These are phyloP conservation scores for Myripristis jacobus DNA, from an alignment of 2,797 vertebrate species.

Conservation along the genomic window DNA sequence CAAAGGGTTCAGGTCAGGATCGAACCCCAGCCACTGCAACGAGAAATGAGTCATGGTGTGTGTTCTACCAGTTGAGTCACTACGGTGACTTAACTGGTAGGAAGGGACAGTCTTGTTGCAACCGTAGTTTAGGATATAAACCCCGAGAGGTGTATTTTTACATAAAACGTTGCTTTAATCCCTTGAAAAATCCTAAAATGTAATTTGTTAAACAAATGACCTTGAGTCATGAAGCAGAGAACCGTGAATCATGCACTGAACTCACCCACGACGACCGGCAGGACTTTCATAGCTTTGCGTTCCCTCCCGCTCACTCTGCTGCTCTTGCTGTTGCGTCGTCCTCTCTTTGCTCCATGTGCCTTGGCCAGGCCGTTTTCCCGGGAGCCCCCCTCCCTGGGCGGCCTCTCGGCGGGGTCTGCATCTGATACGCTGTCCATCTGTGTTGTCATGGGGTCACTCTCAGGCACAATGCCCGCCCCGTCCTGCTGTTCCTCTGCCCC, in stretches of 20 bases:
- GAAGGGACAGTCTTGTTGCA: too few relatives aligned
- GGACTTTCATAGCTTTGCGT: conserved; percentile 85
- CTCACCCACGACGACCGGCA: conserved; percentile 83
- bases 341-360: conserved; percentile 29
- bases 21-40: too few relatives aligned
- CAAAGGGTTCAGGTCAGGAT: too few relatives aligned
- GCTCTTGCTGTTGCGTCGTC: conserved; percentile 73
- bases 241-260: neutral
- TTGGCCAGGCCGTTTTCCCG: conserved; percentile 63
- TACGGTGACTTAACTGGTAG: too few relatives aligned
- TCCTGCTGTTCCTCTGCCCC: conserved; percentile 31
- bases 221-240: neutral
- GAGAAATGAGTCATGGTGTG: too few relatives aligned
- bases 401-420: conserved; percentile 59
- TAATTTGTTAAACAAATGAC: neutral
- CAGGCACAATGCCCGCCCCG: neutral
- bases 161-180: too few relatives aligned
- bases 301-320: conserved; percentile 82
- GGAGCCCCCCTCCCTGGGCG: conserved; percentile 24
- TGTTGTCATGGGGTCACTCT: conserved; percentile 73
- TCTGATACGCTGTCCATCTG: conserved; percentile 80
- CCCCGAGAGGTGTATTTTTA: too few relatives aligned
- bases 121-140: too few relatives aligned
- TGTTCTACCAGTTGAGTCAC: too few relatives aligned
- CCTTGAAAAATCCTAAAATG: too few relatives aligned